These are phyloP conservation scores for Varanus salvator DNA, from an alignment of 2,113 vertebrate species.

Conservation along the genomic window DNA sequence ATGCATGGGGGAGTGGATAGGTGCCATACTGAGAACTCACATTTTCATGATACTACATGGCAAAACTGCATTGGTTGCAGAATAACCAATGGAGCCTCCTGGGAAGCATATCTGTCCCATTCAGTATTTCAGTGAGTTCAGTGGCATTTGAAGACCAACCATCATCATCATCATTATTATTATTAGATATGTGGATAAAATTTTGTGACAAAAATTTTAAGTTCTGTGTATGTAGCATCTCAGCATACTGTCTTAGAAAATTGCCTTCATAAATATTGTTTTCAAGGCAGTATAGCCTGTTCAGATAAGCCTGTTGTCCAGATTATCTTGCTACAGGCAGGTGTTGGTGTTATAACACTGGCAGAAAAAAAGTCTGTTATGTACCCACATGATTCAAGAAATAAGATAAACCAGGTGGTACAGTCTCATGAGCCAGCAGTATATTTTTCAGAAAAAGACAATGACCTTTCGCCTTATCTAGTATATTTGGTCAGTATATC, in stretches of 20 bases:
- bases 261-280: neutral
- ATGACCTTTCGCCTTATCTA: neutral
- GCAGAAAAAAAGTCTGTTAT: neutral
- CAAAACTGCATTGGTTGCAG: too few relatives aligned
- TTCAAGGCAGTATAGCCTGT: too few relatives aligned
- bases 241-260: neutral
- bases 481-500: constrained; percentile 45
- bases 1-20: too few relatives aligned
- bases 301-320: neutral
- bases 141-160: neutral
- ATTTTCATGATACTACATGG: too few relatives aligned
- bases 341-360: neutral
- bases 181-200: neutral
- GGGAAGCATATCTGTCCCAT: neutral
- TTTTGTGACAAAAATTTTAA: neutral
- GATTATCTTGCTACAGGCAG: neutral
- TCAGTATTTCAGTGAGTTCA: neutral
- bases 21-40: too few relatives aligned
- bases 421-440: neutral
- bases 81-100: neutral
- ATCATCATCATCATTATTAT: neutral
- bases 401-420: neutral
- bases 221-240: neutral
- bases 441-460: constrained; percentile 19
- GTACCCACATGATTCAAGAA: neutral